These are phyloP conservation scores for Scaptomyza polygonia DNA, from an alignment of 2,888 invertebrate genomes.

Conservation along the genomic window DNA sequence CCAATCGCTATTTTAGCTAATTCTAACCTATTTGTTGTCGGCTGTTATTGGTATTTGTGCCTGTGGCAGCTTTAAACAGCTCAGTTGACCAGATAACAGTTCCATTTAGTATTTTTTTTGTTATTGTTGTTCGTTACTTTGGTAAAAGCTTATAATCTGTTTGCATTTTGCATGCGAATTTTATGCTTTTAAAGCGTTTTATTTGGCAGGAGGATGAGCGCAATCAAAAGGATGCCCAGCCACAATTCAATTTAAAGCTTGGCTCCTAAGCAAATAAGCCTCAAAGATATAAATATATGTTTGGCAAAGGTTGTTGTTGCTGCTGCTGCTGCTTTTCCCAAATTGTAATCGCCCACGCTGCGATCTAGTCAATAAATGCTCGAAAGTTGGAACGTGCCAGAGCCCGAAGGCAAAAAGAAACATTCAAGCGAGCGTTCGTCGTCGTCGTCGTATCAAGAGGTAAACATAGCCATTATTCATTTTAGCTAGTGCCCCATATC, in stretches of 20 bases:
- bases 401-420: constrained; percentile 30
- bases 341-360: constrained; percentile 29
- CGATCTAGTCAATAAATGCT: constrained; percentile 36
- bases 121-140: constrained; percentile 10
- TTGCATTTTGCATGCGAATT: constrained; percentile 57
- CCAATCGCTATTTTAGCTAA: too few relatives aligned
- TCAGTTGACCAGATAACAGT: constrained; percentile 4
- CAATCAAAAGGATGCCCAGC: constrained; percentile 30
- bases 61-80: background rate
- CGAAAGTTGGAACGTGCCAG: constrained; percentile 44
- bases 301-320: background rate
- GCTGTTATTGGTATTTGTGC: background rate
- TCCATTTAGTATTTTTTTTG: background rate
- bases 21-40: too few relatives aligned
- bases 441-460: constrained; percentile 32
- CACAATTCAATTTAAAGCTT: constrained; percentile 71
- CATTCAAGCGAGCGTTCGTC: constrained; percentile 23
- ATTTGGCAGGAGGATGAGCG: background rate
- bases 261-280: constrained; percentile 65
- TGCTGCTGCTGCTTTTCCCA: background rate
- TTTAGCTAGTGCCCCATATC: constrained; percentile 48
- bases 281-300: constrained; percentile 19
- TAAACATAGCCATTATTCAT: constrained; percentile 74
- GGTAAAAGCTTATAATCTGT: constrained; percentile 57
- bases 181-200: constrained; percentile 17